Conservation (phyloP, 2,888 invertebrate species). For the Bunonema sp. region DNA sequence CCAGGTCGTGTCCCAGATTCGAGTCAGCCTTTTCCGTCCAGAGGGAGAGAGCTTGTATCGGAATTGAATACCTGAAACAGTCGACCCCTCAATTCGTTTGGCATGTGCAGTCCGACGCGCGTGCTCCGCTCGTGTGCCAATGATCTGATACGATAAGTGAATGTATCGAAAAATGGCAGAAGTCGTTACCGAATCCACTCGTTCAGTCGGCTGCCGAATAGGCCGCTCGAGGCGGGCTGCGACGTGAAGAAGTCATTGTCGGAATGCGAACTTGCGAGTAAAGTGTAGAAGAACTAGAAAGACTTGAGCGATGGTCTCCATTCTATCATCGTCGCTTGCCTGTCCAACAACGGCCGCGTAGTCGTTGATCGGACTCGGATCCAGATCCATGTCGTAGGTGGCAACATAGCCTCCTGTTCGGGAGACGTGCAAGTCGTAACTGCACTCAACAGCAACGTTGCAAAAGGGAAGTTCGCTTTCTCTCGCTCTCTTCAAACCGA, state of each 20-base stretch:
- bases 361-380: constrained; percentile 65
- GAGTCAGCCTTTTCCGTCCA: constrained; percentile 1
- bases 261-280: too few species aligned
- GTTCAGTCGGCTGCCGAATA: constrained; percentile 1
- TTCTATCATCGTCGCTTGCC: constrained; percentile 3
- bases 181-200: constrained; percentile 1
- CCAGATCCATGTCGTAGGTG: constrained; percentile 55
- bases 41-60: not conserved
- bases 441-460: constrained; percentile 60
- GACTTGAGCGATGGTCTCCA: not conserved
- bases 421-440: constrained; percentile 62
- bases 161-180: not conserved
- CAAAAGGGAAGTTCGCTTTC: not conserved
- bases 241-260: too few species aligned
- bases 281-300: constrained; percentile 20
- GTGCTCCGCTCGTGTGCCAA: constrained; percentile 6
- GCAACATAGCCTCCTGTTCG: constrained; percentile 49
- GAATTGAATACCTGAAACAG: constrained; percentile 5
- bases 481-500: constrained; percentile 1
- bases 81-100: constrained; percentile 4
- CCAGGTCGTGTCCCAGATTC: constrained; percentile 20
- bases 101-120: constrained; percentile 6
- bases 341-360: constrained; percentile 53
- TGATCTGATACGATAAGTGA: constrained; percentile 1
- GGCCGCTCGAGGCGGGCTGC: constrained; percentile 8